Percentiles rank a stretch among this genome's conserved stretches.
Evolutionary conservation across 2,113 vertebrate species (phyloP).

Genomic region (Hemicordylus capensis): DNA sequence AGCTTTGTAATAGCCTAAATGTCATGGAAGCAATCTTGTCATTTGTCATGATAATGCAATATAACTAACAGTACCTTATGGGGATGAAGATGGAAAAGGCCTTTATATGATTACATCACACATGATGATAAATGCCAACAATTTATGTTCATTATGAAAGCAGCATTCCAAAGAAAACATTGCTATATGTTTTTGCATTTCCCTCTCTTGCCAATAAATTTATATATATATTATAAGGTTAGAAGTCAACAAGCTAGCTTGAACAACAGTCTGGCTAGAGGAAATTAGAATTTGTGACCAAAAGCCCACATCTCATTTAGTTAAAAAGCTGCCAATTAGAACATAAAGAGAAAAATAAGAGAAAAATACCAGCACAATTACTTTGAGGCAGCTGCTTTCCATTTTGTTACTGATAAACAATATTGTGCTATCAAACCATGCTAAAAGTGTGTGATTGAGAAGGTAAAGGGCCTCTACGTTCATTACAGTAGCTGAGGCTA

Average conservation of each 20-base stretch:
- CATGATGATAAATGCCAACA: conserved; percentile 77
- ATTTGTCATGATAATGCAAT: conserved; percentile 77
- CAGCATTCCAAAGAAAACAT: conserved; percentile 71
- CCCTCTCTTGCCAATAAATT: conserved; percentile 54
- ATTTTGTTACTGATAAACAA: neutral
- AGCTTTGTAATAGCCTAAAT: conserved; percentile 61
- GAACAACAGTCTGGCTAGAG: conserved; percentile 47
- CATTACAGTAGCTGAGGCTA: too few relatives aligned
- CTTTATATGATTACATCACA: conserved; percentile 76
- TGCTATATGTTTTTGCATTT: conserved; percentile 68
- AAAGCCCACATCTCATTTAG: conserved; percentile 46
- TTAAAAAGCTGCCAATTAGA: conserved; percentile 24
- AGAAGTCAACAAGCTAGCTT: conserved; percentile 55
- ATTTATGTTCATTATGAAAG: conserved; percentile 76
- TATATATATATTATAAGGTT: conserved; percentile 56
- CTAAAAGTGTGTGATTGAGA: neutral
- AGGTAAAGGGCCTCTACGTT: neutral
- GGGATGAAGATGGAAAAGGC: conserved; percentile 63
- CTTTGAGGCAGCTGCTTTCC: neutral
- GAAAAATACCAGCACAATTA: neutral
- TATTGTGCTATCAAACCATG: neutral
- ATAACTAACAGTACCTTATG: conserved; percentile 69
- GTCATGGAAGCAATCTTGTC: conserved; percentile 65
- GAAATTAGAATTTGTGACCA: conserved; percentile 58
- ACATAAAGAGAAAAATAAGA: conserved; percentile 19